These are phyloP conservation scores for Lasioglossum albipes DNA, from an alignment of 1,140 invertebrate genomes.

Conservation along the genomic window DNA sequence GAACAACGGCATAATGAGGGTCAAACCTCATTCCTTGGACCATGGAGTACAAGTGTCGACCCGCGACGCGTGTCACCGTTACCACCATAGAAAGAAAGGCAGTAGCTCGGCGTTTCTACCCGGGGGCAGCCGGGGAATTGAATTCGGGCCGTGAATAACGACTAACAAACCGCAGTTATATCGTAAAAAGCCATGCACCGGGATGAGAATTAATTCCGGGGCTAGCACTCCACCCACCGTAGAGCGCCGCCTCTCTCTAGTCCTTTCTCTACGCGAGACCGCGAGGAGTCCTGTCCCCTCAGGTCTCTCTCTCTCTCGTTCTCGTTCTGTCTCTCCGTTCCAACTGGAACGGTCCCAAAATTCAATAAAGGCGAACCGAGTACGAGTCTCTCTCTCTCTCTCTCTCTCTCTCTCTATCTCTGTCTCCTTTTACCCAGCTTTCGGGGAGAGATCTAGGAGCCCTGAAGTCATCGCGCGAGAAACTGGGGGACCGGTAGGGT, in stretches of 20 bases:
- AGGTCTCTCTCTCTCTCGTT: neutral
- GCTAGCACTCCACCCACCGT: conserved; percentile 69
- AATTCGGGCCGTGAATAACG: conserved; percentile 79
- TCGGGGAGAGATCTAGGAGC: conserved; percentile 44
- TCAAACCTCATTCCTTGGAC: too few relatives aligned
- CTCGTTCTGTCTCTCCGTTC: conserved; percentile 16
- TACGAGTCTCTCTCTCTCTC: conserved; percentile 63
- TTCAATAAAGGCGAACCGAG: conserved; percentile 79
- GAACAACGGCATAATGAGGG: too few relatives aligned
- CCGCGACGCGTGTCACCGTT: neutral
- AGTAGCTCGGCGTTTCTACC: conserved; percentile 34
- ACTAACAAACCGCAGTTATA: conserved; percentile 81
- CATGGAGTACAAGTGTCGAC: too few relatives aligned
- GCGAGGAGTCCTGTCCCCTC: conserved; percentile 20
- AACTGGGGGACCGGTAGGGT: conserved; percentile 9
- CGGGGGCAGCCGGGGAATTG: conserved; percentile 66
- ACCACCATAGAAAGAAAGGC: conserved; percentile 16
- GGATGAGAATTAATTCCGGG: conserved; percentile 79
- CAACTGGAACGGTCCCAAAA: conserved; percentile 78
- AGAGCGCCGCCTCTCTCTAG: conserved; percentile 18
- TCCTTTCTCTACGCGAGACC: conserved; percentile 15
- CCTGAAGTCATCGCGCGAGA: conserved; percentile 51
- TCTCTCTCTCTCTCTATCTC: conserved; percentile 68
- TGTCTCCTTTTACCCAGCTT: conserved; percentile 58
- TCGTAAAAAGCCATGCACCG: conserved; percentile 79